These are phyloP conservation scores for Conger conger DNA, from an alignment of 2,113 vertebrate species.

Conservation along the genomic window DNA sequence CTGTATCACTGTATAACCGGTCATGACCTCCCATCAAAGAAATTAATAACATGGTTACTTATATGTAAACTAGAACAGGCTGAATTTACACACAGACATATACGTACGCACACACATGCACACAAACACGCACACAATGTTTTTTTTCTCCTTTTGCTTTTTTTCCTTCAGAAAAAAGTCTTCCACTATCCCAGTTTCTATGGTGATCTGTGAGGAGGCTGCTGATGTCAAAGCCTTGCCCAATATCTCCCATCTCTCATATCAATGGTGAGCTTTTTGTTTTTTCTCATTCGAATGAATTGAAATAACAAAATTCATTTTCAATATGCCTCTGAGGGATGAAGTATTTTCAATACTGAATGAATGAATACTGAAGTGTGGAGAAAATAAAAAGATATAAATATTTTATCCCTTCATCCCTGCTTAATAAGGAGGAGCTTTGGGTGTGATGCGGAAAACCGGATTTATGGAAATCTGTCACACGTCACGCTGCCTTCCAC, in stretches of 20 bases:
- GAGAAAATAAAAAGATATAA: neutral
- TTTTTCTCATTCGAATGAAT: neutral
- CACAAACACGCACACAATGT: neutral
- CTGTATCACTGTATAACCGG: neutral
- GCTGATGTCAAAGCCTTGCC: neutral
- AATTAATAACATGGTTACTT: too few species aligned
- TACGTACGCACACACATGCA: too few species aligned
- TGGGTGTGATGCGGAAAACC: slow-evolving; percentile 35
- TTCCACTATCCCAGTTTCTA: neutral
- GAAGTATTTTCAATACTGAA: neutral
- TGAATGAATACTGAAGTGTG: neutral
- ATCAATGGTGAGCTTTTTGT: neutral
- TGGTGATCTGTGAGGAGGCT: neutral
- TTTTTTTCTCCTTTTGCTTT: neutral
- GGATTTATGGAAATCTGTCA: slow-evolving; percentile 53
- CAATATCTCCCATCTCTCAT: neutral
- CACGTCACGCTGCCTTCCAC: slow-evolving; percentile 23
- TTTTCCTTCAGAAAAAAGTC: neutral
- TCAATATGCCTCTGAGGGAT: neutral
- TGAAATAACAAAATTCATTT: neutral
- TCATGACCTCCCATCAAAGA: neutral
- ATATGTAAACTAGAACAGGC: too few species aligned
- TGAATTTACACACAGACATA: too few species aligned
- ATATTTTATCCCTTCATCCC: neutral
- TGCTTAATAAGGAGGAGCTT: neutral